Conservation (phyloP, 2,888 invertebrate genomes). For the Acleris holmiana region DNA sequence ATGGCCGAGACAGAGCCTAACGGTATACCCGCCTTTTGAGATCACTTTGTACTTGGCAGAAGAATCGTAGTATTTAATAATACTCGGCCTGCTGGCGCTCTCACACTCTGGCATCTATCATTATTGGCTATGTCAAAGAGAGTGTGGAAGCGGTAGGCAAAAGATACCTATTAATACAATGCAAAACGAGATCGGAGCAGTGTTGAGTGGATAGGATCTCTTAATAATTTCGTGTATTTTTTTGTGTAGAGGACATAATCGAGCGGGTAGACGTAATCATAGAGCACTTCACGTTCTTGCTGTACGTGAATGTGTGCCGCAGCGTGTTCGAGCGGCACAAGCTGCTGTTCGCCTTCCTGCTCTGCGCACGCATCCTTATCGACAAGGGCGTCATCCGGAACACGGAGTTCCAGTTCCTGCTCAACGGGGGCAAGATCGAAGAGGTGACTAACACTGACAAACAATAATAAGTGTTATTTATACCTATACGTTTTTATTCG, state of each 20-base stretch:
- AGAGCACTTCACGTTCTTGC: conserved; percentile 91
- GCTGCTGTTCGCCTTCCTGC: conserved; percentile 91
- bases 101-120: no score
- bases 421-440: conserved; percentile 88
- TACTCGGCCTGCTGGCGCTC: no score
- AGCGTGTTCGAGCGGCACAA: conserved; percentile 96
- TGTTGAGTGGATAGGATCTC: no score
- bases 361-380: conserved; percentile 88
- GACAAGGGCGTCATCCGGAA: conserved; percentile 84
- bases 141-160: no score
- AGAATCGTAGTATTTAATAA: no score
- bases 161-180: no score
- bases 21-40: conserved; percentile 62
- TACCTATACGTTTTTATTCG: no score
- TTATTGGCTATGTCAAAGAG: no score
- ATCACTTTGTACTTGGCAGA: not conserved
- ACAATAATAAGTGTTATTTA: no score
- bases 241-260: conserved; percentile 85
- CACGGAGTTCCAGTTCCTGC: conserved; percentile 89
- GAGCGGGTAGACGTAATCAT: conserved; percentile 91
- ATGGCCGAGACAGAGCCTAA: conserved; percentile 88
- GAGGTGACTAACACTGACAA: conserved; percentile 58
- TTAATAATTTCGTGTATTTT: conserved; percentile 6
- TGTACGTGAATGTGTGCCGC: conserved; percentile 94
- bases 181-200: no score